Conservation (phyloP, 2,113 vertebrate species). For the Rattus rattus region DNA sequence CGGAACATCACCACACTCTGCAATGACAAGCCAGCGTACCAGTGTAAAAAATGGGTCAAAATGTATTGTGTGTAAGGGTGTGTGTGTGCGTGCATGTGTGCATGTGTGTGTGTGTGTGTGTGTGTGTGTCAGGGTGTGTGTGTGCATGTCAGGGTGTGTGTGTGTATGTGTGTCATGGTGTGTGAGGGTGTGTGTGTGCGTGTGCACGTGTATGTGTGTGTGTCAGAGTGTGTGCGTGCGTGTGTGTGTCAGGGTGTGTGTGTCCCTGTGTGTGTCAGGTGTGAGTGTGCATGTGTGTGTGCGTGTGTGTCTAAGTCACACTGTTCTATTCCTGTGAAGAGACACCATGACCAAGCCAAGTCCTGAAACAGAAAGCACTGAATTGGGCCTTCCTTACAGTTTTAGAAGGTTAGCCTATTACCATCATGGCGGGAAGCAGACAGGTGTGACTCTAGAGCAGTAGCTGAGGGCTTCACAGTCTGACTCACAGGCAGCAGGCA, state of each 20-base stretch:
- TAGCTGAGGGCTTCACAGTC: background rate
- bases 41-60: background rate
- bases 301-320: background rate
- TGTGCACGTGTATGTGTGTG: too few species aligned
- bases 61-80: too few species aligned
- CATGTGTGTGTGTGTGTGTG: too few species aligned
- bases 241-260: too few species aligned
- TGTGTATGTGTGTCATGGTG: too few species aligned
- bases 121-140: too few species aligned
- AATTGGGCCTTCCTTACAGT: background rate
- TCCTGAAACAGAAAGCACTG: background rate
- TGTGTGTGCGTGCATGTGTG: too few species aligned
- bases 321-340: background rate
- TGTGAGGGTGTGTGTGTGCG: too few species aligned
- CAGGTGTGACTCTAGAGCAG: background rate
- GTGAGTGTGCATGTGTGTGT: too few species aligned
- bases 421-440: background rate
- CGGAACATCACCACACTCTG: conserved; percentile 78
- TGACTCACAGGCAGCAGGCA: background rate
- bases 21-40: conserved; percentile 56
- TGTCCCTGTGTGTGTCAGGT: too few species aligned
- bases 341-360: background rate
- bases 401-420: background rate
- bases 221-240: too few species aligned
- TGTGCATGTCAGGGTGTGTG: too few species aligned